These are phyloP conservation scores for Sandelia bainsii DNA, from an alignment of 2,797 vertebrate genomes.

Conservation along the genomic window DNA sequence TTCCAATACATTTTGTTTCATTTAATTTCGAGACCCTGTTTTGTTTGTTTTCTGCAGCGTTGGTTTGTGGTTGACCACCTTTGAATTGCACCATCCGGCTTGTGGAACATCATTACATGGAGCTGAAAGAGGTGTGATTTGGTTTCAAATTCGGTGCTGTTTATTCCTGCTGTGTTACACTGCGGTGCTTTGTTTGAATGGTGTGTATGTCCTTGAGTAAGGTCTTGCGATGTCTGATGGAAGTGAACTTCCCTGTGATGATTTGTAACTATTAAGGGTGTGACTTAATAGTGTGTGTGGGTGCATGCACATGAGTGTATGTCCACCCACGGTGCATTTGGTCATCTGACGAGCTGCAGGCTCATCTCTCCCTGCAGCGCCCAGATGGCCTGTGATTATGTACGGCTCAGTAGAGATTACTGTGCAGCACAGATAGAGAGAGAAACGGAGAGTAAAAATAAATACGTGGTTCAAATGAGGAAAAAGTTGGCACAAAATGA, in stretches of 20 bases:
- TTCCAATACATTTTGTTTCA: not conserved
- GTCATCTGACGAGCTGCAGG: conserved; percentile 77
- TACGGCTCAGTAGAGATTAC: conserved; percentile 82
- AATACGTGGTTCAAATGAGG: conserved; percentile 44
- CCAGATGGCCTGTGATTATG: conserved; percentile 85
- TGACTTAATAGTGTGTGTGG: conserved; percentile 26
- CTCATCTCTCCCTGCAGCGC: conserved; percentile 77
- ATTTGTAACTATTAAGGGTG: conserved; percentile 67
- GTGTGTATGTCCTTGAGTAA: conserved; percentile 44
- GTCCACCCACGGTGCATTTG: conserved; percentile 53
- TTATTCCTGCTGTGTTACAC: conserved; percentile 12
- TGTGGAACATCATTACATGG: conserved; percentile 10
- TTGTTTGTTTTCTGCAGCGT: not conserved
- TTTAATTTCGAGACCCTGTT: not conserved
- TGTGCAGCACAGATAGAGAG: conserved; percentile 58
- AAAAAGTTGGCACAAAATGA: conserved; percentile 29
- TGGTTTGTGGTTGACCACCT: conserved; percentile 12
- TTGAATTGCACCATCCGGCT: conserved; percentile 13
- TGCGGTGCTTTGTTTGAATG: conserved; percentile 9
- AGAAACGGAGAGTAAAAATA: conserved; percentile 59
- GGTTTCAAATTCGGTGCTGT: conserved; percentile 8
- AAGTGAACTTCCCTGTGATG: conserved; percentile 31
- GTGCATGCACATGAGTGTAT: conserved; percentile 2
- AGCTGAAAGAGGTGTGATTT: conserved; percentile 19
- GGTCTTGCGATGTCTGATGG: conserved; percentile 47